Evolutionary conservation across 2,113 vertebrate genomes (phyloP).

Genomic region (Opisthocomus hoazin): DNA sequence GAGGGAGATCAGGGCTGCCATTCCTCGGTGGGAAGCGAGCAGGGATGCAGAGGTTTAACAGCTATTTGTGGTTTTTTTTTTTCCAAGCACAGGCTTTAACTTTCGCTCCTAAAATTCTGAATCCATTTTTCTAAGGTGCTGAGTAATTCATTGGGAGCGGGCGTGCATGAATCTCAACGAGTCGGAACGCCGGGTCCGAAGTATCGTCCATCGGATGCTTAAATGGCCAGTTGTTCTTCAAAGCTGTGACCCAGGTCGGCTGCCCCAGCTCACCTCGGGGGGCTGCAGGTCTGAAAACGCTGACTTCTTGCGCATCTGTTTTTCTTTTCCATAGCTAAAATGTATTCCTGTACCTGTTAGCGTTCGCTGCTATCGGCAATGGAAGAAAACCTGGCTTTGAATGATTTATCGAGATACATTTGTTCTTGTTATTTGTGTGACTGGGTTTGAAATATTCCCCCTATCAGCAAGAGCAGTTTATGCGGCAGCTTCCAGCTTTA

Average conservation of each 20-base stretch:
- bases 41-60: neutral
- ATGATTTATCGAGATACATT: neutral
- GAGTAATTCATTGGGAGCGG: neutral
- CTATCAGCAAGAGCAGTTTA: neutral
- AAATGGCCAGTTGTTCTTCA: neutral
- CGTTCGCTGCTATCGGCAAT: fast-evolving
- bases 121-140: neutral
- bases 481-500: neutral
- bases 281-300: neutral
- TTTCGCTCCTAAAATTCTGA: neutral
- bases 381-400: neutral
- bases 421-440: neutral
- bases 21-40: neutral
- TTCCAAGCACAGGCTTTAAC: neutral
- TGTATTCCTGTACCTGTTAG: neutral
- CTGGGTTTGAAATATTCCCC: neutral
- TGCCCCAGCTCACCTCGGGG: neutral
- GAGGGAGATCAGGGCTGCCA: neutral
- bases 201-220: fast-evolving
- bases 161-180: fast-evolving
- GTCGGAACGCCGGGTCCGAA: fast-evolving
- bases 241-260: neutral
- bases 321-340: neutral
- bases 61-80: neutral
- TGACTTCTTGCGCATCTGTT: neutral